These are phyloP conservation scores for Trissoscelio sp. DNA, from an alignment of 2,888 invertebrate species.

Conservation along the genomic window DNA sequence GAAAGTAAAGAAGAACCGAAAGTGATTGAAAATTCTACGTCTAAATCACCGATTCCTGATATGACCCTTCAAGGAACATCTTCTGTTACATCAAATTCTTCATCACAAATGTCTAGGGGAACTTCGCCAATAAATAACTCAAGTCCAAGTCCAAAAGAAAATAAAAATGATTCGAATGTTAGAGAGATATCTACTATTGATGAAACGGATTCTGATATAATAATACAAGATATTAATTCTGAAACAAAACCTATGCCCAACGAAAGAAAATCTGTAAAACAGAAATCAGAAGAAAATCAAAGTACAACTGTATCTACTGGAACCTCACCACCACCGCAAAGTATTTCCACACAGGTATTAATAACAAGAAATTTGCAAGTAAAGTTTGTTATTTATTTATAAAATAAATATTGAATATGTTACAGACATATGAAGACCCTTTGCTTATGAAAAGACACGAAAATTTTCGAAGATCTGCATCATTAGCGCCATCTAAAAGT, in stretches of 20 bases:
- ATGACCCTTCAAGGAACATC: background rate
- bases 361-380: background rate
- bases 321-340: slow-evolving; percentile 94
- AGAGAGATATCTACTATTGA: background rate
- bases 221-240: background rate
- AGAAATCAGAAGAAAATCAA: slow-evolving; percentile 32
- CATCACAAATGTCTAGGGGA: slow-evolving; percentile 40
- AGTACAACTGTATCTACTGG: slow-evolving; percentile 86
- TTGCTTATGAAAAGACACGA: slow-evolving; percentile 70
- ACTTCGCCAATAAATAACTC: slow-evolving; percentile 35
- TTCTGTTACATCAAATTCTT: slow-evolving; percentile 7
- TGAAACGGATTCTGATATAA: background rate
- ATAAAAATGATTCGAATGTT: background rate
- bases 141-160: slow-evolving; percentile 1
- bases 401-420: slow-evolving; percentile 57
- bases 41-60: slow-evolving; percentile 19
- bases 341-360: slow-evolving; percentile 92
- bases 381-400: background rate
- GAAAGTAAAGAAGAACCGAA: slow-evolving; percentile 9
- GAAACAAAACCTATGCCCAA: background rate
- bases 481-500: slow-evolving; percentile 74
- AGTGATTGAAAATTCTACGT: slow-evolving; percentile 5
- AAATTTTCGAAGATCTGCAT: slow-evolving; percentile 73
- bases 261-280: background rate
- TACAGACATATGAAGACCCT: slow-evolving; percentile 85